Conservation (phyloP, 2,113 vertebrate species). For the Anhinga anhinga region DNA sequence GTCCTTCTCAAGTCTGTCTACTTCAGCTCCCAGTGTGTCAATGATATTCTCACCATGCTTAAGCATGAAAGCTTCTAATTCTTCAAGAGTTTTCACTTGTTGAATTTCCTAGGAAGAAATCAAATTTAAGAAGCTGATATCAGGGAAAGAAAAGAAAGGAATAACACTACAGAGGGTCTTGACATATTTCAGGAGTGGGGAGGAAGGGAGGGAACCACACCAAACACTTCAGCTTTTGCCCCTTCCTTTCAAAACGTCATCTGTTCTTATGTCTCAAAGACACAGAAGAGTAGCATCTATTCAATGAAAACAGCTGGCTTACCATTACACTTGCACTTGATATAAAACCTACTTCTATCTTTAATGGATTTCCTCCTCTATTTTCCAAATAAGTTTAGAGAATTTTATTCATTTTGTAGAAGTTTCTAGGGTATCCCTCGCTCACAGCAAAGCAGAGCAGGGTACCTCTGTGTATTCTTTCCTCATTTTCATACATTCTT, state of each 20-base stretch:
- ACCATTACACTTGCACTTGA: background rate
- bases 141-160: background rate
- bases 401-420: background rate
- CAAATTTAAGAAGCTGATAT: background rate
- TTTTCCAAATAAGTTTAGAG: background rate
- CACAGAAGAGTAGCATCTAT: background rate
- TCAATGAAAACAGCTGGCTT: background rate
- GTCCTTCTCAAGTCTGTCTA: slow-evolving; percentile 96
- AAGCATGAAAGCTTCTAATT: slow-evolving; percentile 96
- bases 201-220: too few species aligned
- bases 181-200: background rate
- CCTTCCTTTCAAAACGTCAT: background rate
- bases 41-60: slow-evolving; percentile 98
- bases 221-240: background rate
- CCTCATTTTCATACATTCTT: background rate
- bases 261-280: background rate
- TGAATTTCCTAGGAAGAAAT: slow-evolving; percentile 89
- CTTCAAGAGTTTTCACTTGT: slow-evolving; percentile 93
- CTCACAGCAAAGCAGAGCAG: background rate
- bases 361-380: background rate
- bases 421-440: background rate
- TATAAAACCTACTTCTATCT: background rate
- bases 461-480: background rate
- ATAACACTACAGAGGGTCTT: background rate
- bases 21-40: slow-evolving; percentile 94